Conservation (phyloP, 2,888 invertebrate genomes). For the Brachyptera putata region DNA sequence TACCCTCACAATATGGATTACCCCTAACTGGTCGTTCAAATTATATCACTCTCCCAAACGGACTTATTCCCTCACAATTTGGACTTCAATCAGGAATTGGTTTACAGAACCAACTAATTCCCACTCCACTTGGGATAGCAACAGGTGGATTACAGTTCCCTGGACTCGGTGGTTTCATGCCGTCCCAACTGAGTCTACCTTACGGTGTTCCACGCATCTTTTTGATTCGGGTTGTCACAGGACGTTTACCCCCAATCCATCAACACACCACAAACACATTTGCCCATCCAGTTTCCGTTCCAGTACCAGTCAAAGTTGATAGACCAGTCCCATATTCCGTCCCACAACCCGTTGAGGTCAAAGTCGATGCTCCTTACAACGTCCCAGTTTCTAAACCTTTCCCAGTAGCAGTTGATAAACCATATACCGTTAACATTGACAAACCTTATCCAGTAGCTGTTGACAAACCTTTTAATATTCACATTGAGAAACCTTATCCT, state of each 20-base stretch:
- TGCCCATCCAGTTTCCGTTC: background rate
- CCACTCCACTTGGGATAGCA: no score
- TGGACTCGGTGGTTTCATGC: no score
- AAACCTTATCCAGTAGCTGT: conserved; percentile 40
- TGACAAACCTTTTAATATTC: conserved; percentile 43
- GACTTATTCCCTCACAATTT: no score
- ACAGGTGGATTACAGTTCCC: no score
- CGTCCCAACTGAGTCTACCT: background rate
- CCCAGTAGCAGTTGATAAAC: conserved; percentile 5
- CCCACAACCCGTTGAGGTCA: conserved; percentile 51
- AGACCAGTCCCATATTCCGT: conserved; percentile 52
- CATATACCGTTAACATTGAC: conserved; percentile 41
- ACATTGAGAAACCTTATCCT: conserved; percentile 50
- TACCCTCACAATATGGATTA: no score
- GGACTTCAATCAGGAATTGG: no score
- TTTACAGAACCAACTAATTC: no score
- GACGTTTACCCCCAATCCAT: background rate
- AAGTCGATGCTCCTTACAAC: background rate
- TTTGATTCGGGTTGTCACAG: background rate
- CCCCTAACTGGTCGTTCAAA: no score
- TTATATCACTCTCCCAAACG: no score
- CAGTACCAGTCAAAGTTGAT: conserved; percentile 42
- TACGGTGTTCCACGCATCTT: background rate
- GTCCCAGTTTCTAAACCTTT: background rate
- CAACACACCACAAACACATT: background rate